These are phyloP conservation scores for Emmelina monodactyla DNA, from an alignment of 2,888 invertebrate genomes.

Conservation along the genomic window DNA sequence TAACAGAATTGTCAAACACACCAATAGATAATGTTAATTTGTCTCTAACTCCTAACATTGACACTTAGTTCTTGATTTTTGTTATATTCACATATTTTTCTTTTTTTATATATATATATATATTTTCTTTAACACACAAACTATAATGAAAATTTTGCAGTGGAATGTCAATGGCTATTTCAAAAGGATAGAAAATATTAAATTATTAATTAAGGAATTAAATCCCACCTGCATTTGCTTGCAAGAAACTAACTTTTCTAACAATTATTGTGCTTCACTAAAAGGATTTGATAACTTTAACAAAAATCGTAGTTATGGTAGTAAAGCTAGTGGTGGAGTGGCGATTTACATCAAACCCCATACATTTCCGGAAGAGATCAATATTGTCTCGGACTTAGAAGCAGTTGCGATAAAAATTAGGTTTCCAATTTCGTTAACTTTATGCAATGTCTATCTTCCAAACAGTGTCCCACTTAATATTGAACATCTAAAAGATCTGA, in stretches of 20 bases:
- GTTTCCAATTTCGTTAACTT: conserved; percentile 6
- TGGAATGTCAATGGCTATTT: conserved; percentile 3
- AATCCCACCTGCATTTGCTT: conserved; percentile 8
- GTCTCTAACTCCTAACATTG: no score
- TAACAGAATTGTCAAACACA: background rate
- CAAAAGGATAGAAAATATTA: conserved; percentile 8
- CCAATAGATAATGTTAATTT: no score
- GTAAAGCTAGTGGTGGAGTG: conserved; percentile 35
- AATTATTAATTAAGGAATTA: conserved; percentile 3
- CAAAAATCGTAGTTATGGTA: conserved; percentile 42
- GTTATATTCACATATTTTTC: no score
- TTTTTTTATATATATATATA: no score
- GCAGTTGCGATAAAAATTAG: conserved; percentile 7
- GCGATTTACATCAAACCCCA: background rate
- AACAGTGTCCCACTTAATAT: conserved; percentile 9
- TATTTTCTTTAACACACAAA: background rate
- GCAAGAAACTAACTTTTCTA: conserved; percentile 12
- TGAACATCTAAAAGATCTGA: conserved; percentile 24
- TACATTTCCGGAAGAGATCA: background rate
- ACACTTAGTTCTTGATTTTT: no score
- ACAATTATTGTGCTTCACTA: conserved; percentile 6
- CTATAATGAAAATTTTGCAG: background rate
- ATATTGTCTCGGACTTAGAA: conserved; percentile 5
- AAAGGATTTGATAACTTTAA: conserved; percentile 5
- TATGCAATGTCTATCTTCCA: conserved; percentile 11